Evolutionary conservation across 2,888 invertebrate genomes (phyloP).

Genomic region (Biston betularia): DNA sequence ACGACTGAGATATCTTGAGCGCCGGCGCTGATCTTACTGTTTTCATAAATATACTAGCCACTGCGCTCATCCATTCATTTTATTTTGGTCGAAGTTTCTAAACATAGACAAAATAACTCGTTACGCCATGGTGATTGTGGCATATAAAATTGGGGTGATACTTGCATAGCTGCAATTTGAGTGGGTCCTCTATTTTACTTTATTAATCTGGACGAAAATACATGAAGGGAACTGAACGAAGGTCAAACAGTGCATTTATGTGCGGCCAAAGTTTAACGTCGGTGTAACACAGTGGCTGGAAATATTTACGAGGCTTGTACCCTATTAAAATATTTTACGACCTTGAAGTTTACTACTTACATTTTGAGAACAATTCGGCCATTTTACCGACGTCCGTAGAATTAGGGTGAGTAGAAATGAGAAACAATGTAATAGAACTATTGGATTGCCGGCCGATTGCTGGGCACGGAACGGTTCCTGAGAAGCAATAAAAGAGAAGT

Average conservation of each 20-base stretch:
- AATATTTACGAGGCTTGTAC: slow-evolving; percentile 27
- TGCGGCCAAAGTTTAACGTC: slow-evolving; percentile 18
- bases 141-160: too few relatives aligned
- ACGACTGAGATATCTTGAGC: too few relatives aligned
- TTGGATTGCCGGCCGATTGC: slow-evolving; percentile 37
- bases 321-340: slow-evolving; percentile 38
- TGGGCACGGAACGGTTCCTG: slow-evolving; percentile 25
- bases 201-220: slow-evolving; percentile 2
- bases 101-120: too few relatives aligned
- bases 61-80: too few relatives aligned
- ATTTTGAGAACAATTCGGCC: slow-evolving; percentile 31
- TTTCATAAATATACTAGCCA: too few relatives aligned
- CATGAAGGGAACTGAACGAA: slow-evolving; percentile 13
- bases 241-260: slow-evolving; percentile 26
- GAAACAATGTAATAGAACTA: slow-evolving; percentile 43
- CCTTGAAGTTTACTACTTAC: slow-evolving; percentile 34
- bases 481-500: slow-evolving; percentile 60
- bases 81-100: too few relatives aligned
- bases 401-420: slow-evolving; percentile 41
- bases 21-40: too few relatives aligned
- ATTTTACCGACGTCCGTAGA: slow-evolving; percentile 43
- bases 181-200: background rate
- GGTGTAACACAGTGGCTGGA: slow-evolving; percentile 11
- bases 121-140: too few relatives aligned
- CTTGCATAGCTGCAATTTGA: too few relatives aligned